Base-by-base conservation (phyloP, 1,140 invertebrate species). In the Drosophila nebulosa region DNA sequence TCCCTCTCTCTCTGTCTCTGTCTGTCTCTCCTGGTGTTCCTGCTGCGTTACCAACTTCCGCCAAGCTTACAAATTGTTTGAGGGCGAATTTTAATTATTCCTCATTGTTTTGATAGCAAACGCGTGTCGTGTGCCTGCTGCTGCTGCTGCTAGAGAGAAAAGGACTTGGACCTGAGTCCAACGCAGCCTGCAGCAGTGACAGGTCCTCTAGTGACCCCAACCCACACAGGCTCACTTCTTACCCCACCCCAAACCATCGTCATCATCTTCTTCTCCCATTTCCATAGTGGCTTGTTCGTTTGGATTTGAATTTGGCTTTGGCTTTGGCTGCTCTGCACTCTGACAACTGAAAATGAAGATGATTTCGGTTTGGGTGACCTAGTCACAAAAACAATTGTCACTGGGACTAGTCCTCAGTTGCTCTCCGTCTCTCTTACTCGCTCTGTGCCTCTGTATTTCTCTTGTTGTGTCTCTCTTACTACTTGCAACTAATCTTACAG, bases 1-100 rank as follows among this genome's bases (percentile, higher is more conserved):
- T 42, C 14, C 6, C 1, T 18, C 14, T 18, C 14, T 42, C 14
- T 42, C 39, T 16, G 1, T 18, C 39, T 35, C 35, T 4, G n/a
- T 12, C 14, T 55, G 4, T 64, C 22, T 16, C 58, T 32, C 16
- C 27, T 22, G 10, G 50, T 52, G 36, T 61, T 72, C 58, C 66
- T 62, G 65, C 46, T 46, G 39, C 62, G 58, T 65, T 46, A 46
- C 26, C 61, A 22, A 69, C 78, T 78, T 81, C 69, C 83, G 78
- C 69, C 61, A 30, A 68, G 85, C 79, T 76, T 73, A 79, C 84
- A 88, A 88, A 88, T 88, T 89, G 84, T 79, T 79, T 79, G 84
- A 74, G 84, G 79, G 79, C 78, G 68, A 89, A 88, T 88, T 88
- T 88, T 88, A 88, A 88, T 88, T 88, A 89, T 79, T 89, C 79